Evolutionary conservation across 92 coral and sea anemone species (phyloP).

Genomic region (Siderastrea siderea): DNA sequence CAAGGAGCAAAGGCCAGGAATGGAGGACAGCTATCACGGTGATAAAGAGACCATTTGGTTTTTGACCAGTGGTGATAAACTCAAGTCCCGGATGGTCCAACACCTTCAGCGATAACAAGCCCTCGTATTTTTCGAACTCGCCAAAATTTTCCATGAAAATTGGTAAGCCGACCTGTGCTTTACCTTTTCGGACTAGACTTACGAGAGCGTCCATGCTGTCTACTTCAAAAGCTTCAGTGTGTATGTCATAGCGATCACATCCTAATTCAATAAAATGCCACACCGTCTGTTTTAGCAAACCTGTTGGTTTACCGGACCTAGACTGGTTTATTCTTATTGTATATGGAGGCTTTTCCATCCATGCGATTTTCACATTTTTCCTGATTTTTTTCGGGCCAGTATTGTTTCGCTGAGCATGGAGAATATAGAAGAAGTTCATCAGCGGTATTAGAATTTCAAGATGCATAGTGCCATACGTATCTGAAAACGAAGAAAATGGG

Average conservation of each 20-base stretch:
- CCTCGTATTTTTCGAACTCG: background rate
- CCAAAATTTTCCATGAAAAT: background rate
- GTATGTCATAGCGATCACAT: background rate
- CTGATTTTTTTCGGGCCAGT: background rate
- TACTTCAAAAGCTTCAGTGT: background rate
- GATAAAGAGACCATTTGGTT: background rate
- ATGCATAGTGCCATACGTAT: background rate
- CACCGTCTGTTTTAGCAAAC: background rate
- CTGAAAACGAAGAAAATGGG: background rate
- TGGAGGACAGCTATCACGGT: background rate
- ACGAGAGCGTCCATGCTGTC: background rate
- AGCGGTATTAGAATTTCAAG: background rate
- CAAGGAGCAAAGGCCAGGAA: background rate
- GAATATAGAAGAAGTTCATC: background rate
- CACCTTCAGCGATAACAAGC: background rate
- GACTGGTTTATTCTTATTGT: background rate
- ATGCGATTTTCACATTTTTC: background rate
- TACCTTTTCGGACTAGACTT: background rate
- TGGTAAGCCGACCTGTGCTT: background rate
- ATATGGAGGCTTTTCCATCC: background rate
- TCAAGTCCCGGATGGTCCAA: background rate
- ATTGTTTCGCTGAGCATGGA: background rate
- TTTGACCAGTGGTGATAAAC: background rate
- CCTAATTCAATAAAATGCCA: background rate
- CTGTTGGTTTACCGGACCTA: background rate